phyloP scores from a whole-genome alignment of 2,797 vertebrate genomes.

The Pteropus rufus region DNA sequence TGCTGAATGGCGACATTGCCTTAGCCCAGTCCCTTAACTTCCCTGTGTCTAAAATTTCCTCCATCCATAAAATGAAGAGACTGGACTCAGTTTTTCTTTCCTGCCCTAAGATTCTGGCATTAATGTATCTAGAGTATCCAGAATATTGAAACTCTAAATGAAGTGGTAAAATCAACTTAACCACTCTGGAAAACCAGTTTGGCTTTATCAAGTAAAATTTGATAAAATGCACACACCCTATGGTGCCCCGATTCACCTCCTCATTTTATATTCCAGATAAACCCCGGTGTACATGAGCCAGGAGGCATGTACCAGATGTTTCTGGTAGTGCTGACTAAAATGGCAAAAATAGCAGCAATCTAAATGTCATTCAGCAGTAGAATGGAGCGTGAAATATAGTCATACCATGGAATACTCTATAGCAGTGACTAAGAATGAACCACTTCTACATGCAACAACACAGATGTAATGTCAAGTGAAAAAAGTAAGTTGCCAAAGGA shows the following conservation, averaged over 20 bases:
- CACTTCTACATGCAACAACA: neutral
- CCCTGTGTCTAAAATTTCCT: neutral
- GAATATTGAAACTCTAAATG: neutral
- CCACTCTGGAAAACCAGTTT: neutral
- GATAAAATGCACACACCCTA: neutral
- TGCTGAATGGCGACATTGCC: neutral
- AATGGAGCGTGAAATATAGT: neutral
- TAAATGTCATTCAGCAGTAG: neutral
- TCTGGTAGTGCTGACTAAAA: neutral
- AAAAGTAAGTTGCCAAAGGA: neutral
- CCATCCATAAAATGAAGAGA: neutral
- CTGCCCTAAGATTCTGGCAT: neutral
- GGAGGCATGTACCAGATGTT: neutral
- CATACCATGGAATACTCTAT: too few species aligned
- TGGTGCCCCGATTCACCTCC: neutral
- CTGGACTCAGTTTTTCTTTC: neutral
- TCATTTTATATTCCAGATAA: neutral
- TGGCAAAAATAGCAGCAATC: neutral
- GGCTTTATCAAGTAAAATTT: conserved; percentile 17
- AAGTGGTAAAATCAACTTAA: neutral
- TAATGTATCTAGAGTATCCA: neutral
- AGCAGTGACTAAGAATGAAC: neutral
- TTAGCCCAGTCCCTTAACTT: neutral
- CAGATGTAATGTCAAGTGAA: fast-evolving
- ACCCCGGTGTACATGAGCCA: neutral